These are phyloP conservation scores for Rhopalosiphum nymphaeae DNA, from an alignment of 2,888 invertebrate species.

Conservation along the genomic window DNA sequence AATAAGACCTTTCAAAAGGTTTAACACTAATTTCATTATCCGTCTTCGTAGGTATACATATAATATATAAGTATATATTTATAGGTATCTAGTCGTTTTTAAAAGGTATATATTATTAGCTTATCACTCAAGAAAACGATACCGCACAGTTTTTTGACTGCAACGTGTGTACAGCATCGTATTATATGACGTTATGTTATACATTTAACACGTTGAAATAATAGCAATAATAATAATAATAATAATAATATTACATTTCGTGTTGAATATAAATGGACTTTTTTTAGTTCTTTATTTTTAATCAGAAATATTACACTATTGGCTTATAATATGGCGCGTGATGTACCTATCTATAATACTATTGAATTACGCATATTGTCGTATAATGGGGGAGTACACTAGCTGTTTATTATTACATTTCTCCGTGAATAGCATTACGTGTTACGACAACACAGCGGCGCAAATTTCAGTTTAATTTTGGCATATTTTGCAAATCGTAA, in stretches of 20 bases:
- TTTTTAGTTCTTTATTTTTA: not conserved
- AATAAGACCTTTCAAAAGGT: constrained; percentile 43
- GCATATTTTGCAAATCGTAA: not conserved
- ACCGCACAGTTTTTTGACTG: not conserved
- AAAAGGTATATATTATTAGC: constrained; percentile 28
- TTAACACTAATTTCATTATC: constrained; percentile 19
- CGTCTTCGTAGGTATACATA: constrained; percentile 1
- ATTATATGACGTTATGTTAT: not conserved
- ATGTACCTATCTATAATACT: not conserved
- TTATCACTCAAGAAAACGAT: not conserved
- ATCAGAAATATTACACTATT: not conserved
- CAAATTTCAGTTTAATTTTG: constrained; percentile 1
- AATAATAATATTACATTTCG: not conserved
- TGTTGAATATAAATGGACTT: not conserved
- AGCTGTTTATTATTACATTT: not conserved
- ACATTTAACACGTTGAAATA: not conserved
- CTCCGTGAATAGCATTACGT: not conserved
- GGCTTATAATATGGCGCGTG: not conserved
- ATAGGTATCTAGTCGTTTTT: not conserved
- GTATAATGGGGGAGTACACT: not conserved
- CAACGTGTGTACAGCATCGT: not conserved
- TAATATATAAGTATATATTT: not conserved
- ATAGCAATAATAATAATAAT: not conserved
- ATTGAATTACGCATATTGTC: not conserved
- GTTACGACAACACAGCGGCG: constrained; percentile 5